Base-by-base conservation (phyloP, 2,888 invertebrate species). In the Chrysina gloriosa region DNA sequence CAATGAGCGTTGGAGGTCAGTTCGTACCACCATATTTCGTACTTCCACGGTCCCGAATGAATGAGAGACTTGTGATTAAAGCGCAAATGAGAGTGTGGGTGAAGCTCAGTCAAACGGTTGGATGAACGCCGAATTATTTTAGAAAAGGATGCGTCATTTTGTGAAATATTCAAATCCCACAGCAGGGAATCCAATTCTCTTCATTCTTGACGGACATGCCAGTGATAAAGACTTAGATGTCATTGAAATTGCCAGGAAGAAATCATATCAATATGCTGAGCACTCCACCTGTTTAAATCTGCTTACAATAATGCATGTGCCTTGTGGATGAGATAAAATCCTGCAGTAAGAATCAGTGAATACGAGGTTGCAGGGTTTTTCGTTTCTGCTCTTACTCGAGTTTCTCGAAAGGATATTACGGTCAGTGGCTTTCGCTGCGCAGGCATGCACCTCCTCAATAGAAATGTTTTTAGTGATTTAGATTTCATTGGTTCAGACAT, bases 201-300 rank as follows among this genome's bases (percentile, higher is more conserved):
- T 54, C 3, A 29, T 54, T 25, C 14, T 54, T 14, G 54, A 54
- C 19, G 54, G 54, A n/a, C 31, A 54, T 29, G 14, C 14, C 19
- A 29, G 14, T 14, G 16, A 45, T 45, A 45, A 45, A 45, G 14
- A 45, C 16, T 6, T 45, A 14, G 14, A 45, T 14, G 19, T 16
- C 14, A 45, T 45, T 45, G 45, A 14, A 6, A 16, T 14, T 45
- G 45, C 2, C 45, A 45, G 16, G 7, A 14, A 45, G 16, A 4
- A 45, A 4, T n/a, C 3, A 36, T 36, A 7, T 36, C 3, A 9
- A 36, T 11, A 36, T 36, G 36, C 3, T 36, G 3, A 36, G 36
- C 9, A 2, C 9, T 6, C 36, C 36, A 36, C 36, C 36, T 4
- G 2, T 36, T 36, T 7, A 36, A 36, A 7, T 2, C 36, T 36